Conservation (phyloP, 2,888 invertebrate species). For the Brenthis daphne region DNA sequence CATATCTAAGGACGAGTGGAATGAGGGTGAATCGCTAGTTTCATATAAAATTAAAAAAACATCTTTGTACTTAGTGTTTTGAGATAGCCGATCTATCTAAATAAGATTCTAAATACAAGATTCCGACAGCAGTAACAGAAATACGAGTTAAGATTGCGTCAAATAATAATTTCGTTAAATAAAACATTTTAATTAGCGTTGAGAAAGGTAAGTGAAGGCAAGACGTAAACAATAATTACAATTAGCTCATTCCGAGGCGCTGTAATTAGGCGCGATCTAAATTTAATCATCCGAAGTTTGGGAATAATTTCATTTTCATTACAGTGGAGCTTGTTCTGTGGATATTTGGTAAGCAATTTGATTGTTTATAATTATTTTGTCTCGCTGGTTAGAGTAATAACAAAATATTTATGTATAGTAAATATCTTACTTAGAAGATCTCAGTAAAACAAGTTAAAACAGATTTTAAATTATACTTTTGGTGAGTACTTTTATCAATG, state of each 20-base stretch:
- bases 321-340: background rate
- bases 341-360: slow-evolving; percentile 5
- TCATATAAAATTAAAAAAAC: too few species aligned
- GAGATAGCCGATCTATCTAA: too few species aligned
- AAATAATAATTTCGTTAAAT: background rate
- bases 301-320: slow-evolving; percentile 11
- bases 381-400: background rate
- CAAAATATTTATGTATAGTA: background rate
- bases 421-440: background rate
- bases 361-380: background rate
- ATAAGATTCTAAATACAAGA: too few species aligned
- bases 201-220: background rate
- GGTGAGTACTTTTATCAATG: too few species aligned
- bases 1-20: too few species aligned
- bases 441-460: too few species aligned
- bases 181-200: background rate
- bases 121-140: too few species aligned
- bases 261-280: slow-evolving; percentile 15
- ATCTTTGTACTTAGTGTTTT: too few species aligned
- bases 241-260: slow-evolving; percentile 9
- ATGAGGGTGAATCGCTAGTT: too few species aligned
- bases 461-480: too few species aligned
- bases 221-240: slow-evolving; percentile 12
- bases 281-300: slow-evolving; percentile 16
- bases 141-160: background rate